phyloP scores from a whole-genome alignment of 2,113 vertebrate genomes.

The Solea senegalensis region DNA sequence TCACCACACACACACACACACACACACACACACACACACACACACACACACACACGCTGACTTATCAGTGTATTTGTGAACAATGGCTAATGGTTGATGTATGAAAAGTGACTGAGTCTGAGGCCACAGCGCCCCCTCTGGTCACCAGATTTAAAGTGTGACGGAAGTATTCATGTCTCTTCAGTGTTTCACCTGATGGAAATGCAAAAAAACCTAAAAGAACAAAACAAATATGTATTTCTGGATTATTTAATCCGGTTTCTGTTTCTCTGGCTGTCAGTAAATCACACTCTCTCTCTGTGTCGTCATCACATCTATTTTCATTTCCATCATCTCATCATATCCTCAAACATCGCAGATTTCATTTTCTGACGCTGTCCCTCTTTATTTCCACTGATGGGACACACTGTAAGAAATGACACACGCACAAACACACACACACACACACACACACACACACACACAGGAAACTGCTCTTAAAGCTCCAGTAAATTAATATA shows the following conservation, averaged over 20 bases:
- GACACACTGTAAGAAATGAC: conserved; percentile 30
- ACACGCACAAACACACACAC: background rate
- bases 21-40: background rate
- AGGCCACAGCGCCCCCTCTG: too few species aligned
- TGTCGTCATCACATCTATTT: conserved; percentile 25
- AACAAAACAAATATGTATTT: too few species aligned
- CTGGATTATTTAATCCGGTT: background rate
- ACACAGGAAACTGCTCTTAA: background rate
- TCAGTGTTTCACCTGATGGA: too few species aligned
- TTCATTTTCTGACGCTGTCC: conserved; percentile 44
- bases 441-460: too few species aligned
- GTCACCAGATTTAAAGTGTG: too few species aligned
- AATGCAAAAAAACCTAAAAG: too few species aligned
- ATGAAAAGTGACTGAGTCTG: background rate
- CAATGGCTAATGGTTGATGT: background rate
- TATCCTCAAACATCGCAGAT: conserved; percentile 43
- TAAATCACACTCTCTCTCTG: background rate
- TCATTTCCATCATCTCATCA: conserved; percentile 43
- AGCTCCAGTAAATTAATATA: too few species aligned
- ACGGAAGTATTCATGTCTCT: too few species aligned
- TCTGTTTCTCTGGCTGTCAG: background rate
- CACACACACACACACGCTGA: background rate
- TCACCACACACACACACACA: background rate
- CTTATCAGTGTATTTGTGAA: background rate
- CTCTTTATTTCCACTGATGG: conserved; percentile 32